Base-by-base conservation (phyloP, 2,888 invertebrate genomes). In the Brachyopa scutellaris region DNA sequence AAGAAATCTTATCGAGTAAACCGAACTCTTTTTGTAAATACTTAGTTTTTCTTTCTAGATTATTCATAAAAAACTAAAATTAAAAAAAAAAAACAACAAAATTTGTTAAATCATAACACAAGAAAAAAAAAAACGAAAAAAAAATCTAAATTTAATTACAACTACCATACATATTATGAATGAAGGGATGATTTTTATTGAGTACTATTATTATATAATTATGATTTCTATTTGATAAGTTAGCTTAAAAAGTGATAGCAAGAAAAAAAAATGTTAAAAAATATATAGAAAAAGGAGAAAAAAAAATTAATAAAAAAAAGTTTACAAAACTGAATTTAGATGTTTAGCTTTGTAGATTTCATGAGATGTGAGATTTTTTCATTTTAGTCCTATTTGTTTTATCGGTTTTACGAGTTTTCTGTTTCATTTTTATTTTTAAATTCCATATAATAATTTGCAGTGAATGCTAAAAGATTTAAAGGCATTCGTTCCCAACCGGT, bases 181-280 rank as follows among this genome's bases (percentile, higher is more conserved):
- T 69, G 69, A 82, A 77, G 82, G 82, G 76, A 76, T 76, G 76
- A 77, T 70, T 82, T 82, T 66, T 82, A 59, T 69, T 69, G 74
- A 80, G 70, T 77, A 82, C 76, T 66, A 66, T 72, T 72, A 72
- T 61, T 76, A 69, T 82, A 76, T 70, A 76, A 82, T 76, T 76
- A 51, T 77, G 70, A 82, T 66, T 82, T 82, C 45, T 82, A 76
- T 82, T 82, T 77, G 40, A 70, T 82, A 82, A 82, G 82, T 77
- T 82, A 77, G n/a, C 82, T 77, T 82, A 72, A 77, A 77, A 82
- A 77, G 82, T 82, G 82, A 82, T 82, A 82, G 66, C 40, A 29
- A 82, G 33, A 74, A 64, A 79, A 80, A 74, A 78, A 64, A 53
- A 40, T 40, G 17, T 42, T 53, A 69, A 74, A 59, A 69, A 55